A percentile compares a stretch with the other conserved stretches of the same genome.
phyloP scores from a whole-genome alignment of 2,888 invertebrate genomes.

The Acleris literana region DNA sequence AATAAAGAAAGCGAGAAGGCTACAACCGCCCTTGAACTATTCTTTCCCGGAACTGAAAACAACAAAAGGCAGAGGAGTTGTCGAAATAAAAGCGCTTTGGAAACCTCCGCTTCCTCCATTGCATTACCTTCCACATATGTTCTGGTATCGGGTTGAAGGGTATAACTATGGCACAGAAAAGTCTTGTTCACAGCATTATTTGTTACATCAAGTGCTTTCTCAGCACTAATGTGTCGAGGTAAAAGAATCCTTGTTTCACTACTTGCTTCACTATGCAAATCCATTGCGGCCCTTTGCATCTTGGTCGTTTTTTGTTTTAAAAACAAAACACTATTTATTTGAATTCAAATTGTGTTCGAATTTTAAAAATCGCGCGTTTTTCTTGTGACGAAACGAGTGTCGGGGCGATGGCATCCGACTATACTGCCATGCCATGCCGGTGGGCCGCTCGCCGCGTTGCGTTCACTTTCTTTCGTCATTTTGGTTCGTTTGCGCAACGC shows the following conservation, averaged over 20 bases:
- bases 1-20: not conserved
- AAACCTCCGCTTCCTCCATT: constrained; percentile 26
- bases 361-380: constrained; percentile 45
- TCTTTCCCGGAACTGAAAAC: constrained; percentile 19
- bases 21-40: constrained; percentile 31
- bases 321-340: constrained; percentile 19
- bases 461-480: constrained; percentile 82
- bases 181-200: constrained; percentile 68
- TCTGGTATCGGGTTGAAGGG: constrained; percentile 66
- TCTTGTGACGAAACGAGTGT: constrained; percentile 44
- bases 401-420: constrained; percentile 48
- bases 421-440: constrained; percentile 51
- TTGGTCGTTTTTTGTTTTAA: constrained; percentile 18
- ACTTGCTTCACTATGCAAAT: constrained; percentile 62
- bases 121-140: constrained; percentile 70
- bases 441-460: constrained; percentile 51
- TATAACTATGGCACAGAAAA: constrained; percentile 68
- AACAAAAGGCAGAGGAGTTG: constrained; percentile 24
- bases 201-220: constrained; percentile 53
- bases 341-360: constrained; percentile 35
- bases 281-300: constrained; percentile 49
- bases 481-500: constrained; percentile 65
- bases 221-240: constrained; percentile 65
- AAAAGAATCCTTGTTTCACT: constrained; percentile 55
- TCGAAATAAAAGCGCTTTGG: constrained; percentile 20